A percentile compares a stretch with the other conserved stretches of the same genome.
phyloP scores from a whole-genome alignment of 2,113 vertebrate species.

The Sinocyclocheilus grahami region DNA sequence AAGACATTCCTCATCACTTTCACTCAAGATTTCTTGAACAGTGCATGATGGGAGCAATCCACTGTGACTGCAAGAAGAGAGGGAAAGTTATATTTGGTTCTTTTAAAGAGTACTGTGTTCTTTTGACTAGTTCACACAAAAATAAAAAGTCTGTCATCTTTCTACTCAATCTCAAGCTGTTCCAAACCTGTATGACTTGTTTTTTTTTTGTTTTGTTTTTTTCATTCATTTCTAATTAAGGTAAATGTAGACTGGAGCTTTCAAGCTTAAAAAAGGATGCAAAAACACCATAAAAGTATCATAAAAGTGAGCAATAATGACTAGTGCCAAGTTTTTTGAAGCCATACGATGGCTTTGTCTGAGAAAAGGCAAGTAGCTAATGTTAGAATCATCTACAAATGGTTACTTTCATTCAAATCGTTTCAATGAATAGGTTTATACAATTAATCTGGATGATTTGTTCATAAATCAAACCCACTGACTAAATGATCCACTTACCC shows the following conservation, averaged over 20 bases:
- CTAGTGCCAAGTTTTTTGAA: background rate
- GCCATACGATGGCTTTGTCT: background rate
- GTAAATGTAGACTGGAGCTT: background rate
- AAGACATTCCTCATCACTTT: slow-evolving; percentile 40
- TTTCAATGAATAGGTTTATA: background rate
- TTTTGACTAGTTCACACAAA: background rate
- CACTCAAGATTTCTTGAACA: slow-evolving; percentile 34
- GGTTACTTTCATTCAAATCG: background rate
- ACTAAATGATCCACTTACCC: background rate
- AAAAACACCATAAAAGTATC: background rate
- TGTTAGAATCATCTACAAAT: background rate
- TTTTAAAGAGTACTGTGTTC: slow-evolving; percentile 22
- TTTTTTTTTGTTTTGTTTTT: no score
- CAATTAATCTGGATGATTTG: background rate
- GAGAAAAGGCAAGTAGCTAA: background rate
- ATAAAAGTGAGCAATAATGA: background rate
- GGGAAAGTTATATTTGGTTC: background rate
- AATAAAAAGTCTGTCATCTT: background rate
- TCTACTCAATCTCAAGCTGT: background rate
- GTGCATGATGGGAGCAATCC: slow-evolving; percentile 32
- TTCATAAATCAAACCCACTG: background rate
- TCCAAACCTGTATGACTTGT: background rate
- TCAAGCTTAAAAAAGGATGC: background rate
- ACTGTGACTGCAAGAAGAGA: background rate
- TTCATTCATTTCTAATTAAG: background rate